Evolutionary conservation across 2,797 vertebrate genomes (phyloP).

Genomic region (Halcyon smyrnensis): DNA sequence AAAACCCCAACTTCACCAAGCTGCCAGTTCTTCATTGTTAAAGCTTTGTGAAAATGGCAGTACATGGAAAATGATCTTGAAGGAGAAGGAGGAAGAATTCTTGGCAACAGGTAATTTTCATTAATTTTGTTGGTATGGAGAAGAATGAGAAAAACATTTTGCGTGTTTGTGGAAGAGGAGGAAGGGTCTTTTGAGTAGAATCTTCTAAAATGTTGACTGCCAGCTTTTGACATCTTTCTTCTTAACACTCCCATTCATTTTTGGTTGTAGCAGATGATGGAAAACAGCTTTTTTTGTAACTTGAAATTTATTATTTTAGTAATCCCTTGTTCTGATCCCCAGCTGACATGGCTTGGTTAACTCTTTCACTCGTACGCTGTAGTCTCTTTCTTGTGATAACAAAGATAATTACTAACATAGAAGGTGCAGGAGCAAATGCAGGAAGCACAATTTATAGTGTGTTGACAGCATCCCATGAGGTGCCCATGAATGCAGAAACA

Average conservation of each 20-base stretch:
- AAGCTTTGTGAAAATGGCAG: not conserved
- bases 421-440: not conserved
- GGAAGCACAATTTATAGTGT: accelerated
- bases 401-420: not conserved
- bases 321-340: not conserved
- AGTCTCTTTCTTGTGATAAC: not conserved
- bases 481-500: not conserved
- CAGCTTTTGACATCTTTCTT: not conserved
- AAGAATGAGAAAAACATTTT: not conserved
- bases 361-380: not conserved
- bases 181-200: not conserved
- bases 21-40: not conserved
- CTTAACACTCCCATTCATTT: not conserved
- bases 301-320: not conserved
- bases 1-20: not conserved
- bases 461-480: not conserved
- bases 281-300: not conserved
- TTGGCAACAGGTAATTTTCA: constrained; percentile 38
- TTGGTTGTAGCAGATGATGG: not conserved
- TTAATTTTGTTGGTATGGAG: not conserved
- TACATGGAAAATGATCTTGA: not conserved
- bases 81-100: not conserved
- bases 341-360: not conserved
- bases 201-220: not conserved
- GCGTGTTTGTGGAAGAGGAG: not conserved